A percentile compares a stretch with the other conserved stretches of the same genome.
These are phyloP conservation scores for Temnothorax unifasciatus DNA, from an alignment of 2,888 invertebrate species.

Conservation along the genomic window DNA sequence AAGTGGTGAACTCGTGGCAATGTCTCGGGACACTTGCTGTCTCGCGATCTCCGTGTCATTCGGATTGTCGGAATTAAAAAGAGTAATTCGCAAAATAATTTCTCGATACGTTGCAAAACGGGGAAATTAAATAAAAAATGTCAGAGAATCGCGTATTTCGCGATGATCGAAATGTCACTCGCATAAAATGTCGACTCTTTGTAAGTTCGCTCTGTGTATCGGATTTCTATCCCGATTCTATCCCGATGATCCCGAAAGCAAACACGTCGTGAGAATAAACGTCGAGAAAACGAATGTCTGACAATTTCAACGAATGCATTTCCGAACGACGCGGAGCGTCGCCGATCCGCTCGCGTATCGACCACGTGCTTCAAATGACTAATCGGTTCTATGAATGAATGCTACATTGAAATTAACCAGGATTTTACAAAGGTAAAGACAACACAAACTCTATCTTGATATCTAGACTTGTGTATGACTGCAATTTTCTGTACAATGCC, in stretches of 20 bases:
- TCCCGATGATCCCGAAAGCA: slow-evolving; percentile 5
- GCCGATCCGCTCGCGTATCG: slow-evolving; percentile 71
- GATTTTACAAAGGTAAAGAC: slow-evolving; percentile 86
- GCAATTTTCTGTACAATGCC: slow-evolving; percentile 67
- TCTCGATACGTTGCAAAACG: background rate
- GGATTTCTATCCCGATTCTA: slow-evolving; percentile 28
- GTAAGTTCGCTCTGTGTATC: background rate
- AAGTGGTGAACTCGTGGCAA: slow-evolving; percentile 73
- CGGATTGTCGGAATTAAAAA: slow-evolving; percentile 42
- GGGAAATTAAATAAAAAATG: slow-evolving; percentile 49
- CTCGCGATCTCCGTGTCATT: slow-evolving; percentile 70
- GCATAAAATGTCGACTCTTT: background rate
- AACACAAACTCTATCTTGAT: slow-evolving; percentile 84
- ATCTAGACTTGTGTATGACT: slow-evolving; percentile 74
- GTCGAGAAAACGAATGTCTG: slow-evolving; percentile 12
- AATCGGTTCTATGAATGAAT: slow-evolving; percentile 86
- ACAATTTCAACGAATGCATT: slow-evolving; percentile 13
- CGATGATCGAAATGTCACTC: background rate
- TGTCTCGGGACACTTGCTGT: slow-evolving; percentile 75
- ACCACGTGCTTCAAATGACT: slow-evolving; percentile 83
- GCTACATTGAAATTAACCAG: slow-evolving; percentile 86
- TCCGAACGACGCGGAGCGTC: slow-evolving; percentile 71
- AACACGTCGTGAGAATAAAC: slow-evolving; percentile 1
- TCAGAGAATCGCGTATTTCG: background rate
- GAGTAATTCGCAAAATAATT: background rate